These are phyloP conservation scores for Rhipidura dahli DNA, from an alignment of 2,113 vertebrate genomes.

Conservation along the genomic window DNA sequence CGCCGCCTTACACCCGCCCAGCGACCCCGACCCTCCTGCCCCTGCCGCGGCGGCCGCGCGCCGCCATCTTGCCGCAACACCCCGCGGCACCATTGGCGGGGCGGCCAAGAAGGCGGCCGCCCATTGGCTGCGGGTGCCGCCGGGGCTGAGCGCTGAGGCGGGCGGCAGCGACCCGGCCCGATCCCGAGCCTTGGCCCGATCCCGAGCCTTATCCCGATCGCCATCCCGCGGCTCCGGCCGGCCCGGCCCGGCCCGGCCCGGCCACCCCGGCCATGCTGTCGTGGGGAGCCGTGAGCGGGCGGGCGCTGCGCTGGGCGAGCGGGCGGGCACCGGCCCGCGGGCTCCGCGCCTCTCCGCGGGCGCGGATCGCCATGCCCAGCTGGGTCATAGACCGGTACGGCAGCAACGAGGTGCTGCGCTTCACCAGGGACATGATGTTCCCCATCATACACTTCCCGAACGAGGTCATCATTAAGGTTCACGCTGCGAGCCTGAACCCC, in stretches of 20 bases:
- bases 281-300: not conserved
- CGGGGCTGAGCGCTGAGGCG: not conserved
- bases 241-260: too few species aligned
- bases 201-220: not conserved
- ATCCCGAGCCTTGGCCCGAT: not conserved
- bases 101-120: not conserved
- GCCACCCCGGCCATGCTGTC: not conserved
- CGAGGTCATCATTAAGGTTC: conserved; percentile 91
- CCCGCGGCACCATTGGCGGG: conserved; percentile 74
- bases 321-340: not conserved
- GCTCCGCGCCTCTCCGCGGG: not conserved
- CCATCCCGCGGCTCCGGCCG: too few species aligned
- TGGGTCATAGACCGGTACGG: conserved; percentile 96
- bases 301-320: not conserved
- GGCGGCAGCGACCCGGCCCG: rapidly evolving
- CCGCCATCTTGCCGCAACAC: conserved; percentile 71
- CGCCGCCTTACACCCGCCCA: not conserved
- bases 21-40: rapidly evolving
- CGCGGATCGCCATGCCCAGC: conserved; percentile 81
- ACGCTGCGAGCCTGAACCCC: conserved; percentile 89
- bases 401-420: conserved; percentile 84
- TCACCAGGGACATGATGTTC: conserved; percentile 80
- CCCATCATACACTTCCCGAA: conserved; percentile 88
- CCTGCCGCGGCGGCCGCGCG: not conserved
- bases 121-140: conserved; percentile 67